These are phyloP conservation scores for Abscondita cerata DNA, from an alignment of 2,888 invertebrate genomes.

Conservation along the genomic window DNA sequence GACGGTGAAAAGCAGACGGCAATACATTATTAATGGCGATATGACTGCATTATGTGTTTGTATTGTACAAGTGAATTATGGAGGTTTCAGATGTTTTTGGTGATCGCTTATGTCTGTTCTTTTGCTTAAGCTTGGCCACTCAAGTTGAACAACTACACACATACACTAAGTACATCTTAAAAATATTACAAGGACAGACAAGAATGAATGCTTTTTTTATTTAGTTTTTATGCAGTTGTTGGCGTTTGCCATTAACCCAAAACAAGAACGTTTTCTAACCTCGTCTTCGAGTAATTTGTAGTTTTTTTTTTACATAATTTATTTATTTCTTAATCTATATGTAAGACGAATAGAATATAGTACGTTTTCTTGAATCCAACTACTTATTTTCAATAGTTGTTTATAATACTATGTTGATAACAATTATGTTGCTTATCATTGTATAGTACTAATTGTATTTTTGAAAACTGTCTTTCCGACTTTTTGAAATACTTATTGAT, in stretches of 20 bases:
- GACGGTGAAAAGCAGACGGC: slow-evolving; percentile 34
- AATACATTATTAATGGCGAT: slow-evolving; percentile 37
- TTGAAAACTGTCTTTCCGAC: too few relatives aligned
- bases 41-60: slow-evolving; percentile 34
- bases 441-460: too few relatives aligned
- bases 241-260: too few relatives aligned
- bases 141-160: not conserved
- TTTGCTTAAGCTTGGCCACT: not conserved
- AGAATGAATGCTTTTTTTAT: too few relatives aligned
- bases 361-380: too few relatives aligned
- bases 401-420: not conserved
- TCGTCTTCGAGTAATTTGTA: too few relatives aligned
- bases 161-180: not conserved
- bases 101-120: slow-evolving; percentile 16
- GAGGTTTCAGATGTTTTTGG: slow-evolving; percentile 27
- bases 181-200: slow-evolving; percentile 4
- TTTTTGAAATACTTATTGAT: not conserved
- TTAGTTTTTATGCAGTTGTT: too few relatives aligned
- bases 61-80: slow-evolving; percentile 33
- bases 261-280: too few relatives aligned
- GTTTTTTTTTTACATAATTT: too few relatives aligned
- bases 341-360: too few relatives aligned
- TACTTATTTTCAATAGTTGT: too few relatives aligned
- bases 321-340: too few relatives aligned
- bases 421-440: slow-evolving; percentile 5